phyloP scores from a whole-genome alignment of 2,888 invertebrate genomes.

The Seira ritae region DNA sequence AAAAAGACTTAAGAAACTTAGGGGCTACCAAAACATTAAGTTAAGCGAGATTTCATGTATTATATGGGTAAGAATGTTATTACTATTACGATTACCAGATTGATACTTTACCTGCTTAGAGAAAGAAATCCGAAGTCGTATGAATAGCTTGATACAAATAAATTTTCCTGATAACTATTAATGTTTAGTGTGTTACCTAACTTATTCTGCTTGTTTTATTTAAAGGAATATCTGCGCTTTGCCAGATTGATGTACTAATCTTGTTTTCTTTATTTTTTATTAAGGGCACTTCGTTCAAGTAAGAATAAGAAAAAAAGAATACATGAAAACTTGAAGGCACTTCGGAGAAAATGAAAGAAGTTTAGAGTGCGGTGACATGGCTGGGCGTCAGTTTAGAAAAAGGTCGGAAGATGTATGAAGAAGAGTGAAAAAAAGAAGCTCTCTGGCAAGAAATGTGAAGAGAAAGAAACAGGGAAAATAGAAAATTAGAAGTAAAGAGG shows the following conservation, averaged over 20 bases:
- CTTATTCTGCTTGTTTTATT: no score
- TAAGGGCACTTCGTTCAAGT: conserved; percentile 67
- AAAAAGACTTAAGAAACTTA: no score
- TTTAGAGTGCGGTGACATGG: conserved; percentile 43
- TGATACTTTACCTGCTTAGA: no score
- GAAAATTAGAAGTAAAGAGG: conserved; percentile 39
- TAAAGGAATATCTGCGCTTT: no score
- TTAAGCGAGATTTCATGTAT: no score
- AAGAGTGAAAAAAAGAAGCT: conserved; percentile 47
- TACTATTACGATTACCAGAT: no score
- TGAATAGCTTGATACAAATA: conserved; percentile 37
- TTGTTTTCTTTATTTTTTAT: conserved; percentile 69
- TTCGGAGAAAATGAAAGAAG: conserved; percentile 48
- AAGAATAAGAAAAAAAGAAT: conserved; percentile 65
- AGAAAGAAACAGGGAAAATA: conserved; percentile 6
- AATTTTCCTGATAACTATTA: background rate
- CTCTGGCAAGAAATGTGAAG: conserved; percentile 39
- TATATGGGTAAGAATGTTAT: no score
- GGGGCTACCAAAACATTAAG: no score
- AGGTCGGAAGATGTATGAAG: conserved; percentile 53
- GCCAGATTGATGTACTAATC: no score
- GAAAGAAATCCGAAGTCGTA: no score
- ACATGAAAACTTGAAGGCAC: conserved; percentile 47
- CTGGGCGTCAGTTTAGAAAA: conserved; percentile 51
- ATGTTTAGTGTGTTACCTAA: conserved; percentile 21